phyloP scores from a whole-genome alignment of 2,113 vertebrate species.

The Scopus umbretta region DNA sequence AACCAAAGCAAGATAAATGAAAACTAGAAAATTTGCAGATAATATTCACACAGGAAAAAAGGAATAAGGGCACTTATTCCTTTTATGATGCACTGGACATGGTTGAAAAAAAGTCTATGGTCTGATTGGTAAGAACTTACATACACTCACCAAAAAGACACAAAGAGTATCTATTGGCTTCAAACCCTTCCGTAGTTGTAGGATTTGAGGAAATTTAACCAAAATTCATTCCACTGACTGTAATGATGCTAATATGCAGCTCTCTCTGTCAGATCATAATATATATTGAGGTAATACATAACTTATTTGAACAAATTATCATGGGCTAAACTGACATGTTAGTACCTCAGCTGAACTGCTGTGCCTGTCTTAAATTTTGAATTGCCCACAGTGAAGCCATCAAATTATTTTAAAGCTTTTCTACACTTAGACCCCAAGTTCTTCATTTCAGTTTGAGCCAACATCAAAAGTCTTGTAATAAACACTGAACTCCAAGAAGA shows the following conservation, averaged over 20 bases:
- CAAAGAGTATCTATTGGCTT: background rate
- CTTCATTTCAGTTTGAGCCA: background rate
- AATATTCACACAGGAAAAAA: background rate
- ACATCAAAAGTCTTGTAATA: background rate
- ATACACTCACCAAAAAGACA: background rate
- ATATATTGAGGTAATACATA: background rate
- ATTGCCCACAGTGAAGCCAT: background rate
- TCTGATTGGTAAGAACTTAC: background rate
- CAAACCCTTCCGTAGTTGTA: background rate
- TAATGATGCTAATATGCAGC: background rate
- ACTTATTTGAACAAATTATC: background rate
- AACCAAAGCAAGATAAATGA: background rate
- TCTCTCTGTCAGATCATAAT: background rate
- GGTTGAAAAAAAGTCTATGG: background rate
- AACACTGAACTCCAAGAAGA: background rate
- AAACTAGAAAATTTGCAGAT: background rate
- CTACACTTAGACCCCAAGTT: background rate
- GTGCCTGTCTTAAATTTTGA: background rate
- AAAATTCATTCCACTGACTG: background rate
- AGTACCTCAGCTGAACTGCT: background rate
- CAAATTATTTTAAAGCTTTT: background rate
- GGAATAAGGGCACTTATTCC: background rate
- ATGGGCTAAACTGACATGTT: background rate
- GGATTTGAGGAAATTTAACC: background rate
- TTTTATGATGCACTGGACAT: background rate